Conservation (phyloP, 2,888 invertebrate genomes). For the Amphimallon solstitiale region DNA sequence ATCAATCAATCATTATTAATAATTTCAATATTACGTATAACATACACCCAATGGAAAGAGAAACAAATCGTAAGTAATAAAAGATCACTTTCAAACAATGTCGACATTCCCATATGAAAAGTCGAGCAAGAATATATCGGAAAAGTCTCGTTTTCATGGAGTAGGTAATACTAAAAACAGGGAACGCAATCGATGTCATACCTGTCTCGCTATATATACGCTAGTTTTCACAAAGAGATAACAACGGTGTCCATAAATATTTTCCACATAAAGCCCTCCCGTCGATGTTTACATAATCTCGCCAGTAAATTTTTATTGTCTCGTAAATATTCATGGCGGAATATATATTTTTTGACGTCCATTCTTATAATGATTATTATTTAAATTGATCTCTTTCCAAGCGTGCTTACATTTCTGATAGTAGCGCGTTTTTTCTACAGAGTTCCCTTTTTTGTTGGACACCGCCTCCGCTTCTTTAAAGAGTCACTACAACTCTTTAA, state of each 20-base stretch:
- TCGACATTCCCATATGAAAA: too few species aligned
- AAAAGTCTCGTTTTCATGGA: too few species aligned
- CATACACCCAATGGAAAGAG: too few species aligned
- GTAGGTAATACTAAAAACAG: neutral
- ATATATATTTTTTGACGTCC: slow-evolving; percentile 34
- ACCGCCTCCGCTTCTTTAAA: too few species aligned
- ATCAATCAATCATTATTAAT: too few species aligned
- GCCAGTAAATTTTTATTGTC: slow-evolving; percentile 32
- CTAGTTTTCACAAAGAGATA: slow-evolving; percentile 29
- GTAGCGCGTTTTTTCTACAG: neutral
- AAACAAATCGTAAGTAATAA: too few species aligned
- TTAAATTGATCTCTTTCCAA: slow-evolving; percentile 38
- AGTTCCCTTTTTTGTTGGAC: too few species aligned
- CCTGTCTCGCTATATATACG: slow-evolving; percentile 8
- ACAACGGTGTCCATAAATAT: slow-evolving; percentile 24
- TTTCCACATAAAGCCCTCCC: slow-evolving; percentile 31
- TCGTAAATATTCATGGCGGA: slow-evolving; percentile 38
- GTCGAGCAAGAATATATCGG: too few species aligned
- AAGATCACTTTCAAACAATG: too few species aligned
- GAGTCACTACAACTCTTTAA: too few species aligned
- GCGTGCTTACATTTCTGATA: neutral
- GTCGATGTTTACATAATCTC: slow-evolving; percentile 34
- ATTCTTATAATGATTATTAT: slow-evolving; percentile 37
- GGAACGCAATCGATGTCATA: slow-evolving; percentile 23
- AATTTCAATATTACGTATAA: too few species aligned